A percentile compares a stretch with the other conserved stretches of the same genome.
These are phyloP conservation scores for Diorhabda elongata DNA, from an alignment of 1,140 invertebrate genomes.

Conservation along the genomic window DNA sequence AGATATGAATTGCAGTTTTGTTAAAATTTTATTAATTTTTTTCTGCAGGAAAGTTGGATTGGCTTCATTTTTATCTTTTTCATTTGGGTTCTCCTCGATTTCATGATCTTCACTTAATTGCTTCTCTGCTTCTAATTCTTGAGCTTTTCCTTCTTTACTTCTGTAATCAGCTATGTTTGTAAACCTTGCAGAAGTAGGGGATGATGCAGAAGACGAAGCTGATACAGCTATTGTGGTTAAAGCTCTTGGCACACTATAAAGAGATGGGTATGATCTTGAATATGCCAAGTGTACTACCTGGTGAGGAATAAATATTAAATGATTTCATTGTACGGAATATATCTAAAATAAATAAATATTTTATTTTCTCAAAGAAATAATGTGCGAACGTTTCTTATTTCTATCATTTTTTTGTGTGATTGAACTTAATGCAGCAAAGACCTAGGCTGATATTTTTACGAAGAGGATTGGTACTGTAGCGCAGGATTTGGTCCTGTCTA, in stretches of 20 bases:
- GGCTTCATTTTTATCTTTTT: constrained; percentile 25
- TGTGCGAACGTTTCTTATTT: too few relatives aligned
- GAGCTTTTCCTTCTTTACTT: constrained; percentile 23
- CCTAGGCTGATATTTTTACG: too few relatives aligned
- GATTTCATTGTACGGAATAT: too few relatives aligned
- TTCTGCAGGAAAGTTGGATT: constrained; percentile 27
- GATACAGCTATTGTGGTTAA: constrained; percentile 20
- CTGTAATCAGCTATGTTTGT: constrained; percentile 22
- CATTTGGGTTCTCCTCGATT: background rate
- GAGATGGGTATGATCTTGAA: constrained; percentile 8
- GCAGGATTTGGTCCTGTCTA: too few relatives aligned
- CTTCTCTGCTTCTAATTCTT: constrained; percentile 22
- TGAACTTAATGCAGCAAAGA: too few relatives aligned
- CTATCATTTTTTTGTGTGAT: too few relatives aligned
- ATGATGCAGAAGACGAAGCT: constrained; percentile 25
- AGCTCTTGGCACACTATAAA: constrained; percentile 17
- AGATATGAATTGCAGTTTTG: constrained; percentile 13
- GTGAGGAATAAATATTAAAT: background rate
- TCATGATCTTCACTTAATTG: constrained; percentile 9
- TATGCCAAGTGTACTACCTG: background rate
- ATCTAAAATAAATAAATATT: too few relatives aligned
- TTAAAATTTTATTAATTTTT: constrained; percentile 23
- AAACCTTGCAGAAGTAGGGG: background rate
- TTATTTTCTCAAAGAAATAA: too few relatives aligned
- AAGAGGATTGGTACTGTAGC: too few relatives aligned